Evolutionary conservation across 2,113 vertebrate genomes (phyloP).

Genomic region (Sinocyclocheilus anophthalmus): DNA sequence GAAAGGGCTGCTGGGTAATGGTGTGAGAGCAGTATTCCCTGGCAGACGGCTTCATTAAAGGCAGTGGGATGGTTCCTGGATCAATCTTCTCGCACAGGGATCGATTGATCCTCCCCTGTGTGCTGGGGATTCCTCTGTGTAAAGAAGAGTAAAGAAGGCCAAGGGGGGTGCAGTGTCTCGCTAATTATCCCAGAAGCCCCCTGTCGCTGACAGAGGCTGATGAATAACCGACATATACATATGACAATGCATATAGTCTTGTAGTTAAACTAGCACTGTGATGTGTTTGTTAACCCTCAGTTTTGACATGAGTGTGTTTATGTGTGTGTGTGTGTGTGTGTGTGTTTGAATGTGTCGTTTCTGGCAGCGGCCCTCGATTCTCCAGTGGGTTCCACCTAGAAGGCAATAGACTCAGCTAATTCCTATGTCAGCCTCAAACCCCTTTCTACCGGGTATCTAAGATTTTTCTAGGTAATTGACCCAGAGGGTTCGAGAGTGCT

Average conservation of each 20-base stretch:
- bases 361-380: conserved; percentile 50
- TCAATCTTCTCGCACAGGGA: conserved; percentile 54
- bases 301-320: conserved; percentile 24
- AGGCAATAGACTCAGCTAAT: conserved; percentile 64
- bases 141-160: conserved; percentile 4
- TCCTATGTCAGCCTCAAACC: too few relatives aligned
- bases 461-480: conserved; percentile 63
- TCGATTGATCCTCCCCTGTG: conserved; percentile 54
- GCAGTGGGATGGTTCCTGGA: conserved; percentile 45
- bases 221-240: not conserved
- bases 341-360: conserved; percentile 44
- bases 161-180: conserved; percentile 19
- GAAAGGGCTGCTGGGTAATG: conserved; percentile 52
- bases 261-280: not conserved
- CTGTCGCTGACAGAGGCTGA: conserved; percentile 19
- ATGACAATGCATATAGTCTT: conserved; percentile 18
- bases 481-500: conserved; percentile 55
- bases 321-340: conserved; percentile 21
- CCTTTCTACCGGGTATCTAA: too few relatives aligned
- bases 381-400: conserved; percentile 57
- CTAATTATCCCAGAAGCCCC: conserved; percentile 51
- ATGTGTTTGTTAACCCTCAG: conserved; percentile 43
- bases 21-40: conserved; percentile 57
- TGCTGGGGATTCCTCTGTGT: conserved; percentile 43
- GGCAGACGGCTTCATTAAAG: conserved; percentile 60